Evolutionary conservation across 2,113 vertebrate species (phyloP), one percentile per base, ranked within the genome.

Genomic region (Emydocephalus ijimae): DNA sequence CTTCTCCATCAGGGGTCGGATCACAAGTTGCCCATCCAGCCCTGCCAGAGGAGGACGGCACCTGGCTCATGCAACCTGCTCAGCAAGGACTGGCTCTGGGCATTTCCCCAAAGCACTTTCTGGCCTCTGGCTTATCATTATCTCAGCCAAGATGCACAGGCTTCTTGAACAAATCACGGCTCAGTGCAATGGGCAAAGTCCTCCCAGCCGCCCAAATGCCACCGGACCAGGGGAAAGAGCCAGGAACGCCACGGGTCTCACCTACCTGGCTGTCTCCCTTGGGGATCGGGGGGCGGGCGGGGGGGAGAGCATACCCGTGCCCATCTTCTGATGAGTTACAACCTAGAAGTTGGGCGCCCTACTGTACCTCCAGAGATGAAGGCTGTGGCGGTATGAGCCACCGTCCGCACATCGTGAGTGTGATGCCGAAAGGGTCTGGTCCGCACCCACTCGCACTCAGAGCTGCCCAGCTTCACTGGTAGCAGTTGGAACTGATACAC

Each of bases 391-490:
- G 98, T 98, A 96, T 99, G 98, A 0, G 95, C 98, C 91, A 99
- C 98, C 0, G 98, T 97, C 43, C 98, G 97, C 92, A 99, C 98
- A 0, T 99, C 99, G 0, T 99, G 99, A 0, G 98, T 98, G 96
- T 99, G 99, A 95, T 98, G 97, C 94, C 98, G 98, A 93, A 99
- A 99, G 0, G 98, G 99, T 90, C 98, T 98, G 0, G 99, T 99
- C 89, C 97, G 95, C 93, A 99, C 97, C 99, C 99, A 99, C 92
- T 98, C 98, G 64, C 97, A 97, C 64, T 98, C 97, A 9, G 92
- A 94, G 93, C 97, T 96, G 21, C 91, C 97, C 90, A 97, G 88
- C 85, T 95, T 96, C 91, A 98, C 85, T 0, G 98, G 96, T 55
- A 99, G 90, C 96, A 98, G 97, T 98, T 99, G 99, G 91, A 99